Base-by-base conservation (phyloP, 2,113 vertebrate genomes). In the Nanorana parkeri region DNA sequence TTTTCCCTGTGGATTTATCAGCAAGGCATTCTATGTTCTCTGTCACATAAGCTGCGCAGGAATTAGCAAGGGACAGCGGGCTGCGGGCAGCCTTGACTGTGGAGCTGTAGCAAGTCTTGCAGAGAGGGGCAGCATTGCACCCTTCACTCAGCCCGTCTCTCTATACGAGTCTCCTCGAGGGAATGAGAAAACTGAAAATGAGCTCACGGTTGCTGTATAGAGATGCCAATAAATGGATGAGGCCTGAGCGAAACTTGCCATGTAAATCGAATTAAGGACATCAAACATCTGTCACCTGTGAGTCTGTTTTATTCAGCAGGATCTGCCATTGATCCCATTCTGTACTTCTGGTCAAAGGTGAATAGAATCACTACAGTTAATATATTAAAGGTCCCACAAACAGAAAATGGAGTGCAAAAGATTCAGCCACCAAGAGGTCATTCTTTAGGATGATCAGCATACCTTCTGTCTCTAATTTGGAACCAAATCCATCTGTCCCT, bases 201-300 rank as follows among this genome's bases (percentile, higher is more conserved):
- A 54, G 47, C 23, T 15, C 5, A 28, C 26, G 16, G n/a, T 55
- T 58, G 21, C 28, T 58, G 58, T 17, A 58, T 36, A 15, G 15
- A 60, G n/a, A 28, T 16, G n/a, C 71, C 54, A n/a, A 74, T 21
- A 58, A 26, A 28, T 75, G 29, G 36, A 63, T 51, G 56, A 41
- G 60, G n/a, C 58, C 17, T n/a, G 32, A 51, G 74, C 23, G 60
- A 29, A 41, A 28, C 21, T 5, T 26, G 60, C 74, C 23, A 11
- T 77, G 23, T 47, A 65, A 75, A 76, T 77, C 19, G 60, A 60
- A 77, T 77, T 65, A 77, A 10, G 17, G 19, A 17, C 36, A 52
- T 65, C 17, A 77, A 77, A 77, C 74, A 77, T 77, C 74, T 77
- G 74, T 77, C 74, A 65, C 41, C 60, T 64, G 41, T 17, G 17